Percentiles rank a stretch among this genome's conserved stretches.
phyloP scores from a whole-genome alignment of 2,888 invertebrate species.

The Lasioglossum marginatum region DNA sequence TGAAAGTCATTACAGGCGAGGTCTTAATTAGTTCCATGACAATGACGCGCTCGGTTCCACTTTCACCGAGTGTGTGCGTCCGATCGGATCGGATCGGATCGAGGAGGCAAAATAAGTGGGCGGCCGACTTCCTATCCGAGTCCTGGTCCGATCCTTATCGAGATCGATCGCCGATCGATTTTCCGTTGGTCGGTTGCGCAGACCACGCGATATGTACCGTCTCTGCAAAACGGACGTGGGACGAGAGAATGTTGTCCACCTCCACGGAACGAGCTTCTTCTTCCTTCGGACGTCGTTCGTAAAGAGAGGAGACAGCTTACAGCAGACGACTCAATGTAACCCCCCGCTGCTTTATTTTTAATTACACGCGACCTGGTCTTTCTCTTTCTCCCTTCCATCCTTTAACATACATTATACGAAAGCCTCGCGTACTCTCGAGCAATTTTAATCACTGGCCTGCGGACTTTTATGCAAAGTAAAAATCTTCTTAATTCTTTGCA shows the following conservation, averaged over 20 bases:
- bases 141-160: slow-evolving; percentile 56
- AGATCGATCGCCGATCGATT: slow-evolving; percentile 61
- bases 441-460: not conserved
- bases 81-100: slow-evolving; percentile 14
- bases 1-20: slow-evolving; percentile 55
- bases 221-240: slow-evolving; percentile 57
- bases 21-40: slow-evolving; percentile 61
- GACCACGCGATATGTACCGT: slow-evolving; percentile 51
- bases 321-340: slow-evolving; percentile 53
- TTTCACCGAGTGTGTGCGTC: slow-evolving; percentile 52
- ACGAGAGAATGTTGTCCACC: slow-evolving; percentile 64
- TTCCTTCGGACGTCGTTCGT: slow-evolving; percentile 35
- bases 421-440: not conserved
- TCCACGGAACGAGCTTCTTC: slow-evolving; percentile 60
- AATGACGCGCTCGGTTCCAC: slow-evolving; percentile 38
- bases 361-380: slow-evolving; percentile 26
- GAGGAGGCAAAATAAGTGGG: slow-evolving; percentile 42
- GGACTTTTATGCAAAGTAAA: too few species aligned
- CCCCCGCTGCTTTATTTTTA: slow-evolving; percentile 54
- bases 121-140: slow-evolving; percentile 30
- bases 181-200: slow-evolving; percentile 51
- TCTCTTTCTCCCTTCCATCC: not conserved
- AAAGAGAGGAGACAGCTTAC: slow-evolving; percentile 55
- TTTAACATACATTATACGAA: not conserved
- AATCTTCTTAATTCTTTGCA: too few species aligned